Conservation (phyloP, 2,113 vertebrate species). For the Hiodon alosoides region DNA sequence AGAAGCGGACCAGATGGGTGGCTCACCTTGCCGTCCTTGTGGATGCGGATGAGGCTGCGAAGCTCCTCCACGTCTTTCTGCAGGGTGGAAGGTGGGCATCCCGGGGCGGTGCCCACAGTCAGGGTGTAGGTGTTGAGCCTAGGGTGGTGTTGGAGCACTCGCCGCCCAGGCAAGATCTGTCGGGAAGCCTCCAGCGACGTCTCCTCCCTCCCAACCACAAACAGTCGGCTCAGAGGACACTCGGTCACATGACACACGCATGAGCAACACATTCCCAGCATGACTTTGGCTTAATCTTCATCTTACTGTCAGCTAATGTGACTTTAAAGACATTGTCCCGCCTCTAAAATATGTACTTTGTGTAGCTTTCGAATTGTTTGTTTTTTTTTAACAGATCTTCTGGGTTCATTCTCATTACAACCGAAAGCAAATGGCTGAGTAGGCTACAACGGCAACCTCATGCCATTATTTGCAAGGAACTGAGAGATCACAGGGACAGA, state of each 20-base stretch:
- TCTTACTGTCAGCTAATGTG: conserved; percentile 12
- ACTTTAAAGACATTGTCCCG: not conserved
- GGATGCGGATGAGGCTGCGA: conserved; percentile 42
- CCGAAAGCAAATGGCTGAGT: not conserved
- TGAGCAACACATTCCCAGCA: conserved; percentile 22
- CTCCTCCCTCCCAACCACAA: conserved; percentile 63
- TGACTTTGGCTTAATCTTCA: conserved; percentile 21
- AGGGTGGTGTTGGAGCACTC: conserved; percentile 69
- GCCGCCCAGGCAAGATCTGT: conserved; percentile 56
- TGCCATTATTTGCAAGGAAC: conserved; percentile 1
- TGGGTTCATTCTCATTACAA: not conserved
- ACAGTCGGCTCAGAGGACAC: conserved; percentile 37
- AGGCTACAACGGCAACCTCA: conserved; percentile 1
- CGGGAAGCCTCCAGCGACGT: conserved; percentile 54
- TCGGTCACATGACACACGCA: conserved; percentile 25
- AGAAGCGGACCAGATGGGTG: not conserved
- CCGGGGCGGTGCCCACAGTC: conserved; percentile 58
- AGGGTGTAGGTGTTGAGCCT: conserved; percentile 74
- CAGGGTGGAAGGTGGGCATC: conserved; percentile 47
- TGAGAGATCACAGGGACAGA: not conserved
- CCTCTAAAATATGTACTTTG: not conserved
- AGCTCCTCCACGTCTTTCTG: conserved; percentile 64
- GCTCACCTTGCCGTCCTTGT: conserved; percentile 56
- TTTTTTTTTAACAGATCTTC: not conserved
- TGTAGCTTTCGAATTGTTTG: not conserved